Evolutionary conservation across 2,113 vertebrate genomes (phyloP), one percentile per base, ranked within the genome.

Genomic region (Pterophyllum scalare): DNA sequence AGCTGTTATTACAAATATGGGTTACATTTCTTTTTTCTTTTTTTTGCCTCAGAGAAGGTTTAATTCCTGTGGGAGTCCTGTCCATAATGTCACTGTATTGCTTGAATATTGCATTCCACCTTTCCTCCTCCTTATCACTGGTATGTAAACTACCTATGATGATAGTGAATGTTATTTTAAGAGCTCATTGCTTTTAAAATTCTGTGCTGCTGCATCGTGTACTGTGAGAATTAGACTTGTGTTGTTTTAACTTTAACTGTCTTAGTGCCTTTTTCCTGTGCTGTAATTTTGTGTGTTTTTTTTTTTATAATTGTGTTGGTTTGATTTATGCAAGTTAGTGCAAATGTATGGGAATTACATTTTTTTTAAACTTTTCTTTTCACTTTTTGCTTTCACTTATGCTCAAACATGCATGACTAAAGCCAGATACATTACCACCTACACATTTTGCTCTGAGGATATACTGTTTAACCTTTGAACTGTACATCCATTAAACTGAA

Each of bases 191-290:
- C 28, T 31, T 87, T 81, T 65, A 56, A 62, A 65, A 75, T 74
- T 22, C 7, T 19, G 33, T 91, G 90, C 81, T 92, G 88, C 78
- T 85, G 61, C 76, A 75, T 79, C 81, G 79, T 64, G 70, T 81
- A 90, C 88, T 88, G 77, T 78, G 79, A 89, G 19, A 82, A 49
- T 75, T 60, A 19, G 11, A 74, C 26, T 49, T 58, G 56, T 64
- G 33, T 28, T 40, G 56, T 79, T 52, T 57, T 87, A 58, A 83
- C 46, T 59, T 74, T 61, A 67, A 58, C 43, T 80, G 20, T 79
- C 89, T 87, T 87, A 59, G 65, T 88, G 26, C n/a, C 33, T n/a
- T 78, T 77, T 72, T 43, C 72, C 65, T 40, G 64, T 89, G 38
- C 52, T 80, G 0, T 79, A 20, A 43, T 58, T 24, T 56, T 75